A percentile compares a stretch with the other conserved stretches of the same genome.
phyloP scores from a whole-genome alignment of 2,113 vertebrate species.

The Burhinus oedicnemus region DNA sequence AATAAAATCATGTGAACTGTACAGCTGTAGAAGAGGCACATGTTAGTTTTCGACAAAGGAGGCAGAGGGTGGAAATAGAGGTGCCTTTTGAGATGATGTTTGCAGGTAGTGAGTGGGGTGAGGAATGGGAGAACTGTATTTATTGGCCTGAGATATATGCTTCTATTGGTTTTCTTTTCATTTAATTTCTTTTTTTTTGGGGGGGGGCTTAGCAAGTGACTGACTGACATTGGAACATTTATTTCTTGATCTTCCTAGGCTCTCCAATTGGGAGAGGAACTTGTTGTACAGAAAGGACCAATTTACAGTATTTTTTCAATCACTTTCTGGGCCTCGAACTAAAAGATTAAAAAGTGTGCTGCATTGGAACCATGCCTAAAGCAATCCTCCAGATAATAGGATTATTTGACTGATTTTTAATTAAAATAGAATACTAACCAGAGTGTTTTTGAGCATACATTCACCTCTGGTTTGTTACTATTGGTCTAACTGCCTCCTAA shows the following conservation, averaged over 20 bases:
- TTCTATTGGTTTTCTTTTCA: not conserved
- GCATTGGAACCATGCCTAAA: not conserved
- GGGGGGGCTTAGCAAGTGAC: not conserved
- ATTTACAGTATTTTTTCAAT: not conserved
- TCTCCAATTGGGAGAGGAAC: not conserved
- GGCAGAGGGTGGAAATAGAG: not conserved
- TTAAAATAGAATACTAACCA: not conserved
- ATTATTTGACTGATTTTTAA: conserved; percentile 12
- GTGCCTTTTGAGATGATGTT: not conserved
- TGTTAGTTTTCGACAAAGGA: not conserved
- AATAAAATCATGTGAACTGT: not conserved
- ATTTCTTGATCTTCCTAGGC: not conserved
- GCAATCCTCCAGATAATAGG: not conserved
- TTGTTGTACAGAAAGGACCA: not conserved
- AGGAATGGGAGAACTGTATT: not conserved
- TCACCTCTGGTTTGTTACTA: not conserved
- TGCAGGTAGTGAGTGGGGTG: not conserved
- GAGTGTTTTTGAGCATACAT: not conserved
- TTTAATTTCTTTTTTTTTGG: not conserved
- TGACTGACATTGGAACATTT: not conserved
- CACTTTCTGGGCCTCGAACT: not conserved
- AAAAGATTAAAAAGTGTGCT: not conserved
- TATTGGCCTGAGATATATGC: not conserved
- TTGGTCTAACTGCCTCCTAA: not conserved
- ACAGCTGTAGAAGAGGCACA: not conserved